Conservation (phyloP, 2,113 vertebrate species). For the Coryphaenoides rupestris region DNA sequence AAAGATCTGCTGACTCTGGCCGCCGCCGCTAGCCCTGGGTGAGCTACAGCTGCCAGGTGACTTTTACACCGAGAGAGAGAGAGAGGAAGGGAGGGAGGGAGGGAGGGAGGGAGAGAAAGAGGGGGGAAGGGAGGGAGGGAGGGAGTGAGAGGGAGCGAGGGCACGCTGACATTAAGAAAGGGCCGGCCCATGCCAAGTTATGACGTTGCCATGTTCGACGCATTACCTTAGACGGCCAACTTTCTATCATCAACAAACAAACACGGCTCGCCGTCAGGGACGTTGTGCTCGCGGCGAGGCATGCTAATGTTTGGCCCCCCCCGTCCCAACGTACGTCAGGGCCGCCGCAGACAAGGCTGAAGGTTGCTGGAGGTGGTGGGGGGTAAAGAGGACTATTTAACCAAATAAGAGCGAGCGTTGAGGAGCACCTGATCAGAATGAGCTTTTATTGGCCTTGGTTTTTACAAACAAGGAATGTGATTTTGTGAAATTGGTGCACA, state of each 20-base stretch:
- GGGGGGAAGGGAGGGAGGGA: slow-evolving; percentile 5
- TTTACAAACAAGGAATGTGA: too few relatives aligned
- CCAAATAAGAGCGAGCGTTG: too few relatives aligned
- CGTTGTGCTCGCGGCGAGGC: too few relatives aligned
- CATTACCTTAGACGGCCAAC: not conserved
- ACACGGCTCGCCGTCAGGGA: too few relatives aligned
- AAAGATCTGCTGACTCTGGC: slow-evolving; percentile 76
- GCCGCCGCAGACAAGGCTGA: too few relatives aligned
- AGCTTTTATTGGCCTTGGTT: too few relatives aligned
- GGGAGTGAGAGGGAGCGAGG: slow-evolving; percentile 30
- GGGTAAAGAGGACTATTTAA: too few relatives aligned
- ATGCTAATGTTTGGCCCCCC: too few relatives aligned
- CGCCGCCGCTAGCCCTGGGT: slow-evolving; percentile 70
- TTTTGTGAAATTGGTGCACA: too few relatives aligned
- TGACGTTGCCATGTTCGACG: slow-evolving; percentile 6
- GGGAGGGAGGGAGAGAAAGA: not conserved
- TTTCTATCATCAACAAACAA: not conserved
- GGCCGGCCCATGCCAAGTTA: slow-evolving; percentile 34
- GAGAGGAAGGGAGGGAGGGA: not conserved
- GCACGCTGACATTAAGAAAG: slow-evolving; percentile 51
- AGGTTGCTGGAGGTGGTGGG: too few relatives aligned
- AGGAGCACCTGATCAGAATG: too few relatives aligned
- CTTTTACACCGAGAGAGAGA: slow-evolving; percentile 52
- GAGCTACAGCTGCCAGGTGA: slow-evolving; percentile 78
- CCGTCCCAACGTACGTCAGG: too few relatives aligned